Conservation (phyloP, 2,797 vertebrate species). For the Gymnodraco acuticeps region DNA sequence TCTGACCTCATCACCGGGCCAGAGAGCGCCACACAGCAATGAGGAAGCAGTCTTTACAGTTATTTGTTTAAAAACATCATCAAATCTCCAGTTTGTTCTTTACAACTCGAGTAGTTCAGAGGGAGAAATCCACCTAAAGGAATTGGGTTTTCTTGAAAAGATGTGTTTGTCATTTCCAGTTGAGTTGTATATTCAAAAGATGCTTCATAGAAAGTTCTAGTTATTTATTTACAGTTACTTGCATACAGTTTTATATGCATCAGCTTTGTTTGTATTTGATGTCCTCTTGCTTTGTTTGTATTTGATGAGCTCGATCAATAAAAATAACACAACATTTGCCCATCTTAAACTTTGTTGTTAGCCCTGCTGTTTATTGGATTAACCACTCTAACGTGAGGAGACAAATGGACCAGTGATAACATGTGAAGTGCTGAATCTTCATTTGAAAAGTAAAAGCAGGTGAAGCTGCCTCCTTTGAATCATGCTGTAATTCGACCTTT, state of each 20-base stretch:
- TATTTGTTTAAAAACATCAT: neutral
- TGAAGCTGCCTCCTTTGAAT: too few relatives aligned
- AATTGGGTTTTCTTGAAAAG: too few relatives aligned
- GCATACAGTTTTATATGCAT: neutral
- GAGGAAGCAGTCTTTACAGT: neutral
- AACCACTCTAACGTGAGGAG: too few relatives aligned
- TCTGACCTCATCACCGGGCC: slow-evolving; percentile 72
- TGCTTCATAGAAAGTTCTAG: too few relatives aligned
- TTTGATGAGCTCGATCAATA: neutral
- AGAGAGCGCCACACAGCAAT: fast-evolving
- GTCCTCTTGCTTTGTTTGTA: neutral
- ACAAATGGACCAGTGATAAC: too few relatives aligned
- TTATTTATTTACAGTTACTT: too few relatives aligned
- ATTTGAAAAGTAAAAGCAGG: too few relatives aligned
- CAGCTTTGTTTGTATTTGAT: neutral
- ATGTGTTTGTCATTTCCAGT: neutral
- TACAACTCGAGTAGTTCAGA: neutral
- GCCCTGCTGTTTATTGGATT: too few relatives aligned
- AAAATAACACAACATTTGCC: neutral
- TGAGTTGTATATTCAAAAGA: too few relatives aligned
- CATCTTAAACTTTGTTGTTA: too few relatives aligned
- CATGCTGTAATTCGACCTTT: too few relatives aligned
- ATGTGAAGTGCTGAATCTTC: too few relatives aligned
- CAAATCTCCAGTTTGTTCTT: neutral
- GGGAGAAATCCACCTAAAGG: neutral